Conservation (phyloP, 2,797 vertebrate species). For the Bradypodion ventrale region DNA sequence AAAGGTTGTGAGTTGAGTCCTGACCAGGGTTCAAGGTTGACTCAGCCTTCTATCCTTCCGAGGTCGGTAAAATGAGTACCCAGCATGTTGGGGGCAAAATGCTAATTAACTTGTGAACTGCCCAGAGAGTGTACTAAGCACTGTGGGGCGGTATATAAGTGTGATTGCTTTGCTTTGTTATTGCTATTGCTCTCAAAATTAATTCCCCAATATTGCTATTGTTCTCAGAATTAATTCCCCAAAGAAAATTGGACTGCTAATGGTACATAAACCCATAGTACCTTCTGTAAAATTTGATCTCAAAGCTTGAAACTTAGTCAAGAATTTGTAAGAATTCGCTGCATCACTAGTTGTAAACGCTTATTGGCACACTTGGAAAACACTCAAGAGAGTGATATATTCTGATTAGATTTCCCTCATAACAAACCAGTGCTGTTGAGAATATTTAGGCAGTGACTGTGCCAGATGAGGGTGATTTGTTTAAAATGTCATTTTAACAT, state of each 20-base stretch:
- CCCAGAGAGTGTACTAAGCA: too few species aligned
- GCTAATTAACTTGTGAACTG: too few species aligned
- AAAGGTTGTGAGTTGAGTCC: too few species aligned
- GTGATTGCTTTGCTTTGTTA: too few species aligned
- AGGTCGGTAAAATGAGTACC: too few species aligned
- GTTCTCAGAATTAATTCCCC: not conserved
- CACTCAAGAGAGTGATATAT: not conserved
- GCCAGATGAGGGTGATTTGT: slow-evolving; percentile 9
- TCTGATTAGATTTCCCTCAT: not conserved
- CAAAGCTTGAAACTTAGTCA: not conserved
- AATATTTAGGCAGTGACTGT: slow-evolving; percentile 12
- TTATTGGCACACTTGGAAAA: not conserved
- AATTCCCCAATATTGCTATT: too few species aligned
- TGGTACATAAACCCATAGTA: not conserved
- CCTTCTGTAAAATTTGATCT: not conserved
- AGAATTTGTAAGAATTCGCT: not conserved
- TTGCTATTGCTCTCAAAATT: not conserved
- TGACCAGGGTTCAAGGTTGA: too few species aligned
- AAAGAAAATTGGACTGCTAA: not conserved
- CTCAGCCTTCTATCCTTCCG: too few species aligned
- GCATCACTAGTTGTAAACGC: not conserved
- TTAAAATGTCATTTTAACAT: slow-evolving; percentile 28
- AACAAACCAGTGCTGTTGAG: slow-evolving; percentile 5
- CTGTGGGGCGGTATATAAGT: too few species aligned
- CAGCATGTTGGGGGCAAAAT: too few species aligned